Conservation (phyloP, 2,113 vertebrate genomes). For the Todiramphus saurophagus region DNA sequence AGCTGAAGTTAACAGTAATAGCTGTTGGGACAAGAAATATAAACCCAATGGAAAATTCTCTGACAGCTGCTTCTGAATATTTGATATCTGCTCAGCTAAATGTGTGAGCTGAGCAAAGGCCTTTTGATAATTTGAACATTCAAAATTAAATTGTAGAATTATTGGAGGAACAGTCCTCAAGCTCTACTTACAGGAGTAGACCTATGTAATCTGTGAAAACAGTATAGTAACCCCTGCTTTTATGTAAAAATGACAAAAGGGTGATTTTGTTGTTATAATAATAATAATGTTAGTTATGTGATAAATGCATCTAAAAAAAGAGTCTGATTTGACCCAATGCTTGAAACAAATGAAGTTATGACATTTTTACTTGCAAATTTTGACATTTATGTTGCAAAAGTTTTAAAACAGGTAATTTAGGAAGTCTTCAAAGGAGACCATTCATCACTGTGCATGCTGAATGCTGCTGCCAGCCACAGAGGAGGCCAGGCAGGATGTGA, state of each 20-base stretch:
- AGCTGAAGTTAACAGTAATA: background rate
- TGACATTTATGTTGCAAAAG: background rate
- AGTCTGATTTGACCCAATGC: background rate
- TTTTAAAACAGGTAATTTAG: background rate
- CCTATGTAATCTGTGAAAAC: background rate
- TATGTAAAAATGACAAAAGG: background rate
- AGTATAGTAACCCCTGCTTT: background rate
- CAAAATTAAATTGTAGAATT: background rate
- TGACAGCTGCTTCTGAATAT: constrained; percentile 34
- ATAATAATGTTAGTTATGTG: background rate
- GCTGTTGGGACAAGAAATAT: background rate
- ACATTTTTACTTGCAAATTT: background rate
- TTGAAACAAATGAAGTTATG: background rate
- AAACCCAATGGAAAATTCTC: constrained; percentile 32
- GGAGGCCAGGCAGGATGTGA: accelerated
- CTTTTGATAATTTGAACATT: background rate
- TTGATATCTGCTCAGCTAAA: background rate
- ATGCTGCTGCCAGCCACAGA: background rate
- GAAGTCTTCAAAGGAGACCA: background rate
- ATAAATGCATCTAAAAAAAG: background rate
- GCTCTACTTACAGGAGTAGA: background rate
- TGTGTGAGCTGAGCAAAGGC: background rate
- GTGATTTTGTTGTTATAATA: background rate
- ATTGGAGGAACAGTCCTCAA: background rate
- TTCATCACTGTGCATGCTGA: accelerated